Base-by-base conservation (phyloP, 2,888 invertebrate species). In the Parapristionchus giblindavisi region DNA sequence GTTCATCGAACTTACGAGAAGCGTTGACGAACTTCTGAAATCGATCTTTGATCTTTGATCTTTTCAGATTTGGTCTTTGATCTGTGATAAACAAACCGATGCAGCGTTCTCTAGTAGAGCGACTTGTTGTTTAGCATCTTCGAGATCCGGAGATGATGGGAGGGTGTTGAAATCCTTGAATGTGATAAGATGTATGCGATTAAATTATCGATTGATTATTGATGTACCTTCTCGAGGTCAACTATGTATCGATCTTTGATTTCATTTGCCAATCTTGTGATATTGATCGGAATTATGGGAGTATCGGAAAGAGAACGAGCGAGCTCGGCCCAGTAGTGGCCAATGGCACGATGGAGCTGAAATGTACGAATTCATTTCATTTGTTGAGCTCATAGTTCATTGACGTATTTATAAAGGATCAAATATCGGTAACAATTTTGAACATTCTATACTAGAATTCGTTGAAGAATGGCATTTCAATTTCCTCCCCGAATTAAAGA, bases 231-330 rank as follows among this genome's bases (percentile, higher is more conserved):
- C 65, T 75, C 77, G 21, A 83, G 63, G n/a, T 84, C 75, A 3
- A 80, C 79, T 0, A 87, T 75, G 71, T 85, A 86, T 17, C 63
- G 76, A 32, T 77, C 71, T 0, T 77, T 29, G 72, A 87, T 77
- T 6, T 76, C 74, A 0, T 76, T 52, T 4, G 88, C 88, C 52
- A 89, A 85, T 43, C 87, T 83, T 24, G 88, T 83, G 11, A 85
- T 80, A 77, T 90, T 89, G 56, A 90, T 86, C 3, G 90, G 90
- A 17, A 90, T 75, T 51, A 83, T 61, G 1, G 85, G 82, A 43
- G 87, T 87, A 81, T 89, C 89, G 3, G 88, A 85, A 21, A 90
- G 81, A 71, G 83, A 80, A 1, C 87, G 81, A 0, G 89, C 88
- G 60, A 89, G 76, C 74, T 89, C 88, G 1, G 87, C 88, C 89